Evolutionary conservation across 2,797 vertebrate species (phyloP).

Genomic region (Eupleurogrammus muticus): DNA sequence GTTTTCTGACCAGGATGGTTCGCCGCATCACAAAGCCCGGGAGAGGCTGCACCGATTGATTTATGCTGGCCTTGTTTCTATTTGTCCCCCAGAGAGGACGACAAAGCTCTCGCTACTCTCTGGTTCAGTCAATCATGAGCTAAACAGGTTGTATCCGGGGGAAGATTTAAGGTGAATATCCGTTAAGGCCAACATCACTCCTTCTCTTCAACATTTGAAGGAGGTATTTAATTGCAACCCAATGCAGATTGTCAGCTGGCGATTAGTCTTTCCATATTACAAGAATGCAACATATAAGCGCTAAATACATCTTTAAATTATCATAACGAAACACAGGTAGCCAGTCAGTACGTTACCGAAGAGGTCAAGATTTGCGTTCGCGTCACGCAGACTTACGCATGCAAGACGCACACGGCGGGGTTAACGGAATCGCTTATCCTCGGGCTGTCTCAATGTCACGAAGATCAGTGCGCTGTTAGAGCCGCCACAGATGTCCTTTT

Average conservation of each 20-base stretch:
- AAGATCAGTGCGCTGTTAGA: slow-evolving; percentile 31
- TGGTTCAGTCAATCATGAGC: slow-evolving; percentile 36
- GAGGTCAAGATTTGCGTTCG: slow-evolving; percentile 29
- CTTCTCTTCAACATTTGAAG: slow-evolving; percentile 28
- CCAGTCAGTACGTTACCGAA: slow-evolving; percentile 9
- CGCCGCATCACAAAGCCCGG: not conserved
- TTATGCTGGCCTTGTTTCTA: slow-evolving; percentile 29
- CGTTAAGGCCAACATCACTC: slow-evolving; percentile 16
- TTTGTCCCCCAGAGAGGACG: slow-evolving; percentile 20
- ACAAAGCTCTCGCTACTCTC: slow-evolving; percentile 19
- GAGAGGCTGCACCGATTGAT: slow-evolving; percentile 35
- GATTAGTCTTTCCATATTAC: no score
- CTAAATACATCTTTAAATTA: not conserved
- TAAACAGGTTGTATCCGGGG: slow-evolving; percentile 37
- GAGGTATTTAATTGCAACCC: slow-evolving; percentile 31
- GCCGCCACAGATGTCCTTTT: slow-evolving; percentile 35
- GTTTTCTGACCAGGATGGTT: slow-evolving; percentile 21
- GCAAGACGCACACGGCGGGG: slow-evolving; percentile 15
- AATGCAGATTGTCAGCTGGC: not conserved
- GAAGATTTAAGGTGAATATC: slow-evolving; percentile 21
- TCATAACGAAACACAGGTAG: not conserved
- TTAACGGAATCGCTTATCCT: slow-evolving; percentile 45
- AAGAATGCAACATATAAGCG: no score
- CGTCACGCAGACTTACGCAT: slow-evolving; percentile 3
- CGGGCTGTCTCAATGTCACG: slow-evolving; percentile 55